phyloP scores from a whole-genome alignment of 2,113 vertebrate species.

The Panthera leo region DNA sequence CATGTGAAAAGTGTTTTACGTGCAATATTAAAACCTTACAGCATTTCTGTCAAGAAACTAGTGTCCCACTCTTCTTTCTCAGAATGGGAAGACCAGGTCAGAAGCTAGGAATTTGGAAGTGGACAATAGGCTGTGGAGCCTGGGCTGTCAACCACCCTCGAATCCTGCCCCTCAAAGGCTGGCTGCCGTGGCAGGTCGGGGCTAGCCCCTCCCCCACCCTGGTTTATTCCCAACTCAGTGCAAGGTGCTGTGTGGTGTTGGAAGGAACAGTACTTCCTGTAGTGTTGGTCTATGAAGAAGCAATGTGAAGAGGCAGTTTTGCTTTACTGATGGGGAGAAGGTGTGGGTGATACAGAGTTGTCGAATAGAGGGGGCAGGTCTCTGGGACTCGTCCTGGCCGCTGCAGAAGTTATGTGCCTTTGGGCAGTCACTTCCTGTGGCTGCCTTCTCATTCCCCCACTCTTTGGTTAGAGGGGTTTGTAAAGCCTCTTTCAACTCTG shows the following conservation, averaged over 20 bases:
- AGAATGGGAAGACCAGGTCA: not conserved
- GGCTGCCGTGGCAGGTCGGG: not conserved
- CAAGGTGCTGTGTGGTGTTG: not conserved
- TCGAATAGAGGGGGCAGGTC: not conserved
- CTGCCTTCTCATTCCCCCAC: not conserved
- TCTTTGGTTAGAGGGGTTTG: not conserved
- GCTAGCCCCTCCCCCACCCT: rapidly evolving
- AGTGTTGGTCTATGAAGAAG: not conserved
- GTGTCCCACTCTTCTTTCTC: not conserved
- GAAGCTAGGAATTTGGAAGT: not conserved
- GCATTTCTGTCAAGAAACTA: not conserved
- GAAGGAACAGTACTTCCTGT: not conserved
- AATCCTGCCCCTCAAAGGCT: not conserved
- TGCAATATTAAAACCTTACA: not conserved
- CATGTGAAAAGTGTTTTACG: not conserved
- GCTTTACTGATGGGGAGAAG: not conserved
- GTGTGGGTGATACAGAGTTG: not conserved
- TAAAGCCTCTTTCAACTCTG: not conserved
- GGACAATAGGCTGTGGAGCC: not conserved
- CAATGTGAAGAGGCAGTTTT: not conserved
- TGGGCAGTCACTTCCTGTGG: not conserved
- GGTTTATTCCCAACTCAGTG: not conserved
- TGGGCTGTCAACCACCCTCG: not conserved
- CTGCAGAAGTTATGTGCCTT: not conserved
- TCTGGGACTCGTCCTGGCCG: not conserved